Base-by-base conservation (phyloP, 1,140 invertebrate species). In the Prorops nasuta region DNA sequence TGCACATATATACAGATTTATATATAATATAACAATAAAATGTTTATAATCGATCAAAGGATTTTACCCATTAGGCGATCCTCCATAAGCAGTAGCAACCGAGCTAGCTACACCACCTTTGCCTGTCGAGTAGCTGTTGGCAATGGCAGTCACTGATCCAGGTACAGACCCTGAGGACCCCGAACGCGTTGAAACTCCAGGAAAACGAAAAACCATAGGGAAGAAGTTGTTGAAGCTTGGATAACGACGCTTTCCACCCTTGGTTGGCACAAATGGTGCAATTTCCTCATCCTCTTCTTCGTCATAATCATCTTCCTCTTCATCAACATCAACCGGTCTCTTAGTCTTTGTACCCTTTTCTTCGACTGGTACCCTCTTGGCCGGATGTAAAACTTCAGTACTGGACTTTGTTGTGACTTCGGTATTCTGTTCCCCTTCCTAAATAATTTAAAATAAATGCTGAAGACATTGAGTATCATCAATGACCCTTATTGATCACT, bases 121-220 rank as follows among this genome's bases (percentile, higher is more conserved):
- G 2, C 69, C 68, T 24, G 77, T 79, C 12, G 78, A 80, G 41
- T 78, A 80, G 59, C 79, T 80, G 50, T 81, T 81, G 4, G 80
- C 80, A 7, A 81, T 74, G 0, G 79, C 79, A 0, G 79, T 78
- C 3, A 78, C 69, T 1, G 67, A 44, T 12, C 72, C 72, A 1
- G 49, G 34, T 8, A 35, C 40, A 1, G 66, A 58, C 4, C 59
- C 63, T 2, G 64, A 44, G 0, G 60, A 63, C 17, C 58, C 64
- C 20, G 56, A 44, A 22, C 69, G 55, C 2, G 60, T 47, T 0
- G 59, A 49, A 0, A 31, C 44, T 14, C 66, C 60, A 1, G 74
- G 75, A 40, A 70, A 73, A 20, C 61, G 71, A 49, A 77, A 76
- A 8, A 77, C 53, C 71, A 76, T 72, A 0, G 74, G 74, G 39